These are phyloP conservation scores for Zhuqinia jingwanae DNA, from an alignment of 2,888 invertebrate genomes.

Conservation along the genomic window DNA sequence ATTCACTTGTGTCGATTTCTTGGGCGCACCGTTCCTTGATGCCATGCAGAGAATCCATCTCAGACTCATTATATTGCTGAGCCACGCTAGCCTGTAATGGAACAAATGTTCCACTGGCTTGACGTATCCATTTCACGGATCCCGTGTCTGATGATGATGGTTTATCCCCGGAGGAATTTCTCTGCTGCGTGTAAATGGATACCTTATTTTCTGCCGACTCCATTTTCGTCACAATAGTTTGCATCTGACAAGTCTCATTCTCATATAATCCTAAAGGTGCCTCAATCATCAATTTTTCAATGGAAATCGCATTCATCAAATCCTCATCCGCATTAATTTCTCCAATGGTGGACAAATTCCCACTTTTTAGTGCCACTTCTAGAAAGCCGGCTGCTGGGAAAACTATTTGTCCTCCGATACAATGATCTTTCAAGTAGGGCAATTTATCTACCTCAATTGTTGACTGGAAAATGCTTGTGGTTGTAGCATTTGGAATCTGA, in stretches of 20 bases:
- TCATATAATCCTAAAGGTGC: conserved; percentile 67
- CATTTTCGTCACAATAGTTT: conserved; percentile 64
- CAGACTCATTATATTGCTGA: conserved; percentile 37
- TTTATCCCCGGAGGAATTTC: neutral
- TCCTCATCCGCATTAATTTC: conserved; percentile 35
- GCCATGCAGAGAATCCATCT: conserved; percentile 27
- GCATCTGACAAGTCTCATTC: conserved; percentile 65
- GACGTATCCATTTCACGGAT: conserved; percentile 73
- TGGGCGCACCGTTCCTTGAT: conserved; percentile 61
- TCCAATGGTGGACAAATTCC: conserved; percentile 64
- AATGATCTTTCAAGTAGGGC: conserved; percentile 72
- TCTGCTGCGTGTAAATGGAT: conserved; percentile 63
- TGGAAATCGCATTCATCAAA: conserved; percentile 59
- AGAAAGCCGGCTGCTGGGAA: conserved; percentile 75
- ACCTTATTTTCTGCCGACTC: conserved; percentile 55
- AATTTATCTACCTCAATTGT: conserved; percentile 66
- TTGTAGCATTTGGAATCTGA: conserved; percentile 66
- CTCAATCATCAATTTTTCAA: conserved; percentile 72
- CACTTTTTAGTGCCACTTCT: conserved; percentile 69
- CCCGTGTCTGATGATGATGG: no score
- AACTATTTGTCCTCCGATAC: conserved; percentile 64
- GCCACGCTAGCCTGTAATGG: conserved; percentile 42
- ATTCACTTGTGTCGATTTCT: conserved; percentile 52
- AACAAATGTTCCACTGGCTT: conserved; percentile 69
- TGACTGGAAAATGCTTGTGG: conserved; percentile 68